These are phyloP conservation scores for Ptychochromis oligacanthus DNA, from an alignment of 2,113 vertebrate genomes.

Conservation along the genomic window DNA sequence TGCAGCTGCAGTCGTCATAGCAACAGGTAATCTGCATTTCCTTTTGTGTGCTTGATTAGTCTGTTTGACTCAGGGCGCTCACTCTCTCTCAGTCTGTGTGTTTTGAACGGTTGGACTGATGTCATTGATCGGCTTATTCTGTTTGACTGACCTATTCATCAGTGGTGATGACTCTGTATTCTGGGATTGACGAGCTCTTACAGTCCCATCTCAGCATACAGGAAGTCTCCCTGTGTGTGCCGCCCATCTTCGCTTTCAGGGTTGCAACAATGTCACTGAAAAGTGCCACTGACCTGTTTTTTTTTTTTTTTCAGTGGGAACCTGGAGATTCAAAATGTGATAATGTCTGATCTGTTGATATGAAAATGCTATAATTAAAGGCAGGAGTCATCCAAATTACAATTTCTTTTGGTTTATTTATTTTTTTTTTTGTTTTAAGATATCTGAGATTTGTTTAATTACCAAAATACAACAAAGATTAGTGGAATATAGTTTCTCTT, in stretches of 20 bases:
- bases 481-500: not conserved
- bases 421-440: no score
- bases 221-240: constrained; percentile 24
- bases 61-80: constrained; percentile 58
- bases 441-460: not conserved
- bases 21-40: constrained; percentile 79
- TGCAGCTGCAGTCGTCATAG: constrained; percentile 88
- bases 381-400: not conserved
- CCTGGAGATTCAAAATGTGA: not conserved
- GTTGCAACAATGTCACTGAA: constrained; percentile 17
- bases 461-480: not conserved
- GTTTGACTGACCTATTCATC: constrained; percentile 56
- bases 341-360: not conserved
- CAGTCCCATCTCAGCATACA: constrained; percentile 44
- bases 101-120: constrained; percentile 38
- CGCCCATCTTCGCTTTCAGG: not conserved
- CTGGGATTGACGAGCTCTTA: constrained; percentile 35
- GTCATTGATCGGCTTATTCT: constrained; percentile 63
- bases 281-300: not conserved
- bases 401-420: no score
- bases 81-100: constrained; percentile 43
- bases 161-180: constrained; percentile 41
- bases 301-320: not conserved
- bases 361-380: not conserved
- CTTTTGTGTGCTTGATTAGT: constrained; percentile 80